Conservation (phyloP, 1,140 invertebrate genomes). For the Sogatella furcifera region DNA sequence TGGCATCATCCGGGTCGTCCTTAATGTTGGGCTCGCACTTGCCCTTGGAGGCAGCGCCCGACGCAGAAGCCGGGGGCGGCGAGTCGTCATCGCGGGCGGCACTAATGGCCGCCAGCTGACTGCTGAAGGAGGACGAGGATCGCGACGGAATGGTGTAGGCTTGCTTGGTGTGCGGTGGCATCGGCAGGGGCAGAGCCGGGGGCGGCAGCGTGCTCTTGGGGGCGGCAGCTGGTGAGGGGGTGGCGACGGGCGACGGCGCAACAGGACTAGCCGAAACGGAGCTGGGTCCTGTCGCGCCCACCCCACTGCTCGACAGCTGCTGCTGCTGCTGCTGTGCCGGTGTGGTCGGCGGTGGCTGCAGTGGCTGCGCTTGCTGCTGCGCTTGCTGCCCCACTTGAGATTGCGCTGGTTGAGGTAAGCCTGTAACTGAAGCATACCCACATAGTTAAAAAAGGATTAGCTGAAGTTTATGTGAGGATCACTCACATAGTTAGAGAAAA, state of each 20-base stretch:
- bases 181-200: background rate
- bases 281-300: slow-evolving; percentile 23
- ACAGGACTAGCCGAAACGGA: slow-evolving; percentile 34
- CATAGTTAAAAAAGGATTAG: too few species aligned
- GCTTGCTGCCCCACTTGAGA: slow-evolving; percentile 32
- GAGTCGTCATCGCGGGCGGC: slow-evolving; percentile 54
- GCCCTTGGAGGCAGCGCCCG: slow-evolving; percentile 36
- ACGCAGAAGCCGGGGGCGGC: slow-evolving; percentile 43
- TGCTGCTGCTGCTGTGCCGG: slow-evolving; percentile 21
- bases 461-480: too few species aligned
- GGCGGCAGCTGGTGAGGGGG: background rate
- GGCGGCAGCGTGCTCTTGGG: background rate
- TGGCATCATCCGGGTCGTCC: slow-evolving; percentile 42
- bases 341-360: background rate
- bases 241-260: slow-evolving; percentile 20
- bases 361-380: slow-evolving; percentile 19
- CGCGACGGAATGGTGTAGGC: background rate
- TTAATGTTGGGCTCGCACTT: slow-evolving; percentile 41
- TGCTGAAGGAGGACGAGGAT: slow-evolving; percentile 37
- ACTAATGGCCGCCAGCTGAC: slow-evolving; percentile 57
- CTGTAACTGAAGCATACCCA: slow-evolving; percentile 28
- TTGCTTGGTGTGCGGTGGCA: slow-evolving; percentile 3
- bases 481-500: slow-evolving; percentile 32
- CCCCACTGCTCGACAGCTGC: slow-evolving; percentile 5
- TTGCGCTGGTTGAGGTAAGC: slow-evolving; percentile 34